Base-by-base conservation (phyloP, 2,113 vertebrate genomes). In the Castor canadensis region DNA sequence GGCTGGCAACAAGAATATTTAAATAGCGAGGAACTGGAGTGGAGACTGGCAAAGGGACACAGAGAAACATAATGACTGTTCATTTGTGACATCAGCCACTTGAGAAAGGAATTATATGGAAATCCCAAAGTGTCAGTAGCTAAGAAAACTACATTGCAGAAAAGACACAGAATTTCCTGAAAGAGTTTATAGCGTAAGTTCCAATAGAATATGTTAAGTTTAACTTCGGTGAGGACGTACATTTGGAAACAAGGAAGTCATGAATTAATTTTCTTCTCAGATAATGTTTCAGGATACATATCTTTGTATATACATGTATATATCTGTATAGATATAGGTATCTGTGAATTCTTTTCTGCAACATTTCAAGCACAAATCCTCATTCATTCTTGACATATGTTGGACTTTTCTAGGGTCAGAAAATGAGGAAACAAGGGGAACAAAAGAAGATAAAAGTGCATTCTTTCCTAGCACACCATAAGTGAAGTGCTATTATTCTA, bases 141-240 rank as follows among this genome's bases (percentile, higher is more conserved):
- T 30, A 82, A 62, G 40, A 95, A 91, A 88, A 92, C 54, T 43
- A 32, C 9, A 83, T 16, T 35, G 11, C 3, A 67, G 58, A 72
- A 64, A 82, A 91, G 40, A 82, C 40, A n/a, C 26, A 52, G 35
- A 15, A 28, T 81, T 45, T 40, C 35, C n/a, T 93, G 22, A 1
- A 64, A 40, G 69, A 54, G 20, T 82, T 91, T 52, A 45, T 17
- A 54, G 58, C 16, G 9, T 71, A 82, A 86, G 30, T 56, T 80
- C 30, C 40, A 75, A 28, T 47, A 72, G 22, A 40, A 19, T 47
- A 22, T 45, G 12, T 62, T 84, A 60, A 85, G 10, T 38, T 15
- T 91, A 67, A 60, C 20, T 73, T 28, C 35, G 87, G 47, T 69
- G 64, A 38, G 32, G n/a, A 97, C 86, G n/a, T 84, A 47, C 47